These are phyloP conservation scores for Lymantria dispar DNA, from an alignment of 2,888 invertebrate species.

Conservation along the genomic window DNA sequence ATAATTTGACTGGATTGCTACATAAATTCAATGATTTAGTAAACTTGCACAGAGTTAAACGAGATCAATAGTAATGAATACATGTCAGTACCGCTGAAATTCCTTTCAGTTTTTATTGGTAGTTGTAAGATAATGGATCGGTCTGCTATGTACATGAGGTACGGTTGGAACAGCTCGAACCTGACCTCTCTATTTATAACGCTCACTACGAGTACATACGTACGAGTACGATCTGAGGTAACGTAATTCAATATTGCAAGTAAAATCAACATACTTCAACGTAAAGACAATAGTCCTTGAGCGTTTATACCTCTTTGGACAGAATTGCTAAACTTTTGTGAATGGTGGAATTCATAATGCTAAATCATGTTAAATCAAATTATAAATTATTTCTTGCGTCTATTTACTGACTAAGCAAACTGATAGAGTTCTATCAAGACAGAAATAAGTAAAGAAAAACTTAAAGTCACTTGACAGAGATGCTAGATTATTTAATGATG, in stretches of 20 bases:
- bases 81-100: constrained; percentile 50
- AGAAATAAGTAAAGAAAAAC: no score
- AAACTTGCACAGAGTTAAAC: constrained; percentile 8
- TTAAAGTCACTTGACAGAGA: no score
- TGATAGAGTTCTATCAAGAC: no score
- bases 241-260: constrained; percentile 72
- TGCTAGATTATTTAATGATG: no score
- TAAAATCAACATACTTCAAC: constrained; percentile 56
- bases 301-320: constrained; percentile 30
- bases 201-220: constrained; percentile 53
- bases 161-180: constrained; percentile 61
- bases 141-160: constrained; percentile 67
- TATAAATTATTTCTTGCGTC: no score
- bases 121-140: constrained; percentile 73
- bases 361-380: no score
- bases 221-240: constrained; percentile 54
- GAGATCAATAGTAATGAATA: constrained; percentile 32
- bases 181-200: constrained; percentile 75
- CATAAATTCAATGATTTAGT: constrained; percentile 15
- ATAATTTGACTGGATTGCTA: constrained; percentile 18
- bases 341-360: no score
- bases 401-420: no score
- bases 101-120: constrained; percentile 75
- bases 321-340: constrained; percentile 36
- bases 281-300: constrained; percentile 53